Conservation (phyloP, 2,113 vertebrate species). For the Junco hyemalis region DNA sequence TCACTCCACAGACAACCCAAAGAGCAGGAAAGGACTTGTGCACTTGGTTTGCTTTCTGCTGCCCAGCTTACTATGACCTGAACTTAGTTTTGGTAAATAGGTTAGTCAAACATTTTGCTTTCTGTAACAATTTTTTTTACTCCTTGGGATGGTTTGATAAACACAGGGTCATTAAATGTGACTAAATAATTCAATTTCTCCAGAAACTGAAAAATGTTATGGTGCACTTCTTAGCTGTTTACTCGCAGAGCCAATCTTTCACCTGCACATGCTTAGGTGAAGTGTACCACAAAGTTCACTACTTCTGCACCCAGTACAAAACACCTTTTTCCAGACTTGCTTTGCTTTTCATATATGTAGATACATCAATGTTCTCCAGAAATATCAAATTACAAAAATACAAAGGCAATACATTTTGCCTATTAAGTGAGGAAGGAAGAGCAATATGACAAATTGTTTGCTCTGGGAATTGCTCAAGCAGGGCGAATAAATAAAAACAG, state of each 20-base stretch:
- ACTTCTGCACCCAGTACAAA: neutral
- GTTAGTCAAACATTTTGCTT: neutral
- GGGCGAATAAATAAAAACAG: neutral
- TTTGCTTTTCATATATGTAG: neutral
- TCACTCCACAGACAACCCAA: neutral
- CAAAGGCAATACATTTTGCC: neutral
- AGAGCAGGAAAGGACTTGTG: neutral
- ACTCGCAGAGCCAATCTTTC: neutral
- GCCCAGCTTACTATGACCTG: neutral
- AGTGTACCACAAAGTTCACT: neutral
- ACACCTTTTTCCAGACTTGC: neutral
- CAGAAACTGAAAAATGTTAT: neutral
- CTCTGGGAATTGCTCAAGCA: neutral
- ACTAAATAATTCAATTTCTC: neutral
- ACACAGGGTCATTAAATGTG: neutral
- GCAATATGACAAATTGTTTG: neutral
- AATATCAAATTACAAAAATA: neutral
- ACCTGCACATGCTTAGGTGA: neutral
- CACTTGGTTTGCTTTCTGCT: neutral
- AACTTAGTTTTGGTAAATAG: neutral
- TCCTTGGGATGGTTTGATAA: neutral
- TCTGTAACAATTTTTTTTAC: neutral
- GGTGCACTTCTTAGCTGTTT: neutral
- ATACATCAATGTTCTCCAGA: neutral
- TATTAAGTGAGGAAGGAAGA: neutral